phyloP scores from a whole-genome alignment of 2,797 vertebrate species.

The Aplochiton taeniatus region DNA sequence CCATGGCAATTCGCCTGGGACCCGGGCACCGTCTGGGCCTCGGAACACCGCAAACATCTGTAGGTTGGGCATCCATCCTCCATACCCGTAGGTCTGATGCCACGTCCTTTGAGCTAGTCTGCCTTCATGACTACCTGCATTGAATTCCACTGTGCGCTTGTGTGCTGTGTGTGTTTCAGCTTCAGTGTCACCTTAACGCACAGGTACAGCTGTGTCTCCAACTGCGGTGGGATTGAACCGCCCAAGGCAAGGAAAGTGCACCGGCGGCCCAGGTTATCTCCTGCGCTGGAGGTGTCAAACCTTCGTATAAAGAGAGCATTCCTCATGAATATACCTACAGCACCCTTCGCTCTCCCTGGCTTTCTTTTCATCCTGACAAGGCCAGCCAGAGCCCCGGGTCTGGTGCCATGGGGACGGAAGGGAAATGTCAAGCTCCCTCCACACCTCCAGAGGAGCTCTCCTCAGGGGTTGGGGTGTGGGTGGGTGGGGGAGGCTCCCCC shows the following conservation, averaged over 20 bases:
- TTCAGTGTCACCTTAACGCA: not conserved
- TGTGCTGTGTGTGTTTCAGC: not conserved
- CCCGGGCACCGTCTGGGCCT: constrained; percentile 37
- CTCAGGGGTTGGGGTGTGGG: too few species aligned
- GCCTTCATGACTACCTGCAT: too few species aligned
- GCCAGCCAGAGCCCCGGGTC: constrained; percentile 55
- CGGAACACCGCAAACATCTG: constrained; percentile 51
- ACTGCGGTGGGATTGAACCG: constrained; percentile 25
- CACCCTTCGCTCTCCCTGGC: not conserved
- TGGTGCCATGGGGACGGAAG: constrained; percentile 54
- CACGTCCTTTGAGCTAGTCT: too few species aligned
- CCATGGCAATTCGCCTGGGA: constrained; percentile 44
- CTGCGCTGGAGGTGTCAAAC: constrained; percentile 20
- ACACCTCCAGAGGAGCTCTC: constrained; percentile 56
- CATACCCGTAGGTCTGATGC: too few species aligned
- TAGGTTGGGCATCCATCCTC: constrained; percentile 3
- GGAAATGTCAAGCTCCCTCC: constrained; percentile 71
- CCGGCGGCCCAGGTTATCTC: too few species aligned
- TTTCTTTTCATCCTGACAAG: constrained; percentile 50
- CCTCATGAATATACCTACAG: constrained; percentile 38
- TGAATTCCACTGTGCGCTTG: too few species aligned
- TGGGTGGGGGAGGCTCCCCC: too few species aligned
- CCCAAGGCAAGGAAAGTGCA: not conserved
- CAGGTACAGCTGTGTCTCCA: not conserved
- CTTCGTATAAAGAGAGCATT: constrained; percentile 38